These are phyloP conservation scores for Brachypteracias leptosomus DNA, from an alignment of 2,113 vertebrate genomes.

Conservation along the genomic window DNA sequence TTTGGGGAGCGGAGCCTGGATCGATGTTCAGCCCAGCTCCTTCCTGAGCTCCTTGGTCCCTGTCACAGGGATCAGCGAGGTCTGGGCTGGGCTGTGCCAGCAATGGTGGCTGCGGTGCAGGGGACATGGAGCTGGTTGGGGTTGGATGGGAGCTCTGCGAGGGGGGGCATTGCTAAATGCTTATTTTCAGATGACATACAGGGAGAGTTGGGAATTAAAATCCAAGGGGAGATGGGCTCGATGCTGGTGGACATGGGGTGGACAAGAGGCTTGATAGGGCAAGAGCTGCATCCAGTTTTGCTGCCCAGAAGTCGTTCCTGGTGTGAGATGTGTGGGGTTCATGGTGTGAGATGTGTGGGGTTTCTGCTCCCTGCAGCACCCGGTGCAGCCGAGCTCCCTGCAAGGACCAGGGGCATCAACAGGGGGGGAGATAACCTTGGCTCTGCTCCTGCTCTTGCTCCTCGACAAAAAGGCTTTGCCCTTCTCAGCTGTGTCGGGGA, in stretches of 20 bases:
- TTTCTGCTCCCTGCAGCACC: neutral
- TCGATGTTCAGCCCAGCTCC: neutral
- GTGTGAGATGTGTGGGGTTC: fast-evolving
- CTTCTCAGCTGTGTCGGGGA: neutral
- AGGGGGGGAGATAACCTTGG: neutral
- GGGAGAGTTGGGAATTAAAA: neutral
- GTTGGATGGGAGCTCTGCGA: neutral
- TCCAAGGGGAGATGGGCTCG: neutral
- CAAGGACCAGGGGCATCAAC: neutral
- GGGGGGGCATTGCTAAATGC: neutral
- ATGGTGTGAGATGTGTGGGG: fast-evolving
- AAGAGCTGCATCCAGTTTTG: neutral
- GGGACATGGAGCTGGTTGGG: fast-evolving
- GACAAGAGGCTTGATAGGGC: neutral
- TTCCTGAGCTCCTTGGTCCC: fast-evolving
- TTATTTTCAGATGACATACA: neutral
- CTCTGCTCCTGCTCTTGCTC: neutral
- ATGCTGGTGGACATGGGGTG: neutral
- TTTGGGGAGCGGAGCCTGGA: neutral
- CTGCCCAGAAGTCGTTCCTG: neutral
- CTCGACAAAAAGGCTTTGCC: neutral
- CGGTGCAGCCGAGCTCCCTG: fast-evolving
- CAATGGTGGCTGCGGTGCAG: fast-evolving
- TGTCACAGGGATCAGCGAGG: neutral
- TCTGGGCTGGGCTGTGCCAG: neutral